Percentiles rank a stretch among this genome's conserved stretches.
Conservation (phyloP, 2,113 vertebrate genomes). For the Osmerus eperlanus region DNA sequence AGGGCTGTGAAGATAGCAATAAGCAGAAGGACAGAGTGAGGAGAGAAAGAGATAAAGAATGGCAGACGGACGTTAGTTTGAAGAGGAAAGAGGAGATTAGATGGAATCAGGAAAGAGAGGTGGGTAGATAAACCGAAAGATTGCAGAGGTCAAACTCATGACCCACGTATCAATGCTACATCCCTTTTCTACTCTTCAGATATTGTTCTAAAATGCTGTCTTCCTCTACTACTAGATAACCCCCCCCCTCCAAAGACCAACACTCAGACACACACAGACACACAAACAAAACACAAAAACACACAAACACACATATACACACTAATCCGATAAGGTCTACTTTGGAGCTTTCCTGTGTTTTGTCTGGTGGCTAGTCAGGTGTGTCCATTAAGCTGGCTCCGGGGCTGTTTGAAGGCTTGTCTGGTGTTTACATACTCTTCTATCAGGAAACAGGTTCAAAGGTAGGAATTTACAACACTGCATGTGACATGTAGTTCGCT, state of each 20-base stretch:
- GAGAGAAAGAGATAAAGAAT: constrained; percentile 4
- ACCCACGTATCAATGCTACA: constrained; percentile 11
- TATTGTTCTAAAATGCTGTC: constrained; percentile 8
- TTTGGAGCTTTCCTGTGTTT: constrained; percentile 48
- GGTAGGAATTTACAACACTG: constrained; percentile 49
- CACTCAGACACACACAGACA: neutral
- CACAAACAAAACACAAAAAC: constrained; percentile 7
- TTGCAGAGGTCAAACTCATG: constrained; percentile 5
- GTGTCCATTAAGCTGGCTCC: constrained; percentile 15
- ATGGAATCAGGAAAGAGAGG: constrained; percentile 23
- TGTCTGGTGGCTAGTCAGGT: constrained; percentile 56
- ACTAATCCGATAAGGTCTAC: constrained; percentile 31
- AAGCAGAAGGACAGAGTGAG: neutral
- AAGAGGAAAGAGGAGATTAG: constrained; percentile 27
- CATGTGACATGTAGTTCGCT: constrained; percentile 10
- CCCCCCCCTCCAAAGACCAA: too few relatives aligned
- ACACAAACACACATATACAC: neutral
- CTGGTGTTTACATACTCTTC: constrained; percentile 62
- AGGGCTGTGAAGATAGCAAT: constrained; percentile 26
- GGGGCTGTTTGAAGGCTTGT: constrained; percentile 41
- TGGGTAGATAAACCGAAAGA: constrained; percentile 6
- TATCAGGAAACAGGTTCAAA: constrained; percentile 63
- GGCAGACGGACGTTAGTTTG: constrained; percentile 13
- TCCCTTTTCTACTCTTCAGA: neutral
- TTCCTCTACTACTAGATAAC: neutral